phyloP scores from a whole-genome alignment of 2,113 vertebrate species.

The Vulpes vulpes region DNA sequence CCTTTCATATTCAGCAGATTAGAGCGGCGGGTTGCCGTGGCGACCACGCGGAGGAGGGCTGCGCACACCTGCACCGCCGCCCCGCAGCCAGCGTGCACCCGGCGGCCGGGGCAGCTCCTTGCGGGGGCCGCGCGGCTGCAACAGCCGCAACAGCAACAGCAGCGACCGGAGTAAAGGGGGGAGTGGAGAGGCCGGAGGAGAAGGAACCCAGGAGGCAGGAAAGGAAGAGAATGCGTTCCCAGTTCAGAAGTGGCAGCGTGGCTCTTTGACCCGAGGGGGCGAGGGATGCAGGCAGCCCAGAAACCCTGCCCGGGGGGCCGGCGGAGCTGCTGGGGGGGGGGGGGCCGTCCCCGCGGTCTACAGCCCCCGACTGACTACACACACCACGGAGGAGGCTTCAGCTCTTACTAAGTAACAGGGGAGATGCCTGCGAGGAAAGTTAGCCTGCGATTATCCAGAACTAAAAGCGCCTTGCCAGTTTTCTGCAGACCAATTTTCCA shows the following conservation, averaged over 20 bases:
- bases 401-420: not conserved
- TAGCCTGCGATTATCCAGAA: not conserved
- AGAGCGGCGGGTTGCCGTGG: constrained; percentile 91
- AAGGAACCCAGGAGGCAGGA: not conserved
- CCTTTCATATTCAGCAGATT: constrained; percentile 91
- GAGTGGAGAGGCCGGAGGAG: not conserved
- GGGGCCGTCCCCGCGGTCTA: not conserved
- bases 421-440: constrained; percentile 31
- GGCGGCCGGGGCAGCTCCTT: constrained; percentile 74
- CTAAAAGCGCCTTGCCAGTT: constrained; percentile 43
- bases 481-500: constrained; percentile 26
- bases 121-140: constrained; percentile 43
- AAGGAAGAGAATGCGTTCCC: constrained; percentile 1
- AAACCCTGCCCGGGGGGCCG: not conserved
- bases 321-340: not conserved
- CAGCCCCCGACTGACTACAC: not conserved
- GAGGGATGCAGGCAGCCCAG: not conserved
- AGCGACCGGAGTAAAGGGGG: not conserved
- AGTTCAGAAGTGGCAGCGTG: not conserved
- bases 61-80: constrained; percentile 89
- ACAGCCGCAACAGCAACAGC: constrained; percentile 49
- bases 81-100: constrained; percentile 80
- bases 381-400: not conserved
- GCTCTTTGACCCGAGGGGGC: not conserved
- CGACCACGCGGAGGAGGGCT: constrained; percentile 86